Evolutionary conservation across 2,888 invertebrate species (phyloP).

Genomic region (Archaeoteleia sp.): DNA sequence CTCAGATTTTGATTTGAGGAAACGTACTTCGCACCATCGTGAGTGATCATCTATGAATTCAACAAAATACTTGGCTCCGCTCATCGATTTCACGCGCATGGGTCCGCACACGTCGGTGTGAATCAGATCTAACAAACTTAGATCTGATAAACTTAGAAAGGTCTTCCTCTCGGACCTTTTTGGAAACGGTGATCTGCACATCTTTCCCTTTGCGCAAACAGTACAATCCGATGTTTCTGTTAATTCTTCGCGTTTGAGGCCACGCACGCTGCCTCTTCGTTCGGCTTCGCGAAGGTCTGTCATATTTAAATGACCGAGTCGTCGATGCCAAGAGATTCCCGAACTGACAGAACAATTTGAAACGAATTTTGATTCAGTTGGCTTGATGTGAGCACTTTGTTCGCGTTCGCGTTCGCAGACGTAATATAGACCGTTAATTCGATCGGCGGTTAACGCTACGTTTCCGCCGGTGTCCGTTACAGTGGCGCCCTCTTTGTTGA

Average conservation of each 20-base stretch:
- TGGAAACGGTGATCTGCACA: constrained; percentile 24
- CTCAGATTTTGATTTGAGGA: constrained; percentile 46
- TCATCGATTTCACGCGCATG: constrained; percentile 43
- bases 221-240: constrained; percentile 13
- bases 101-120: constrained; percentile 57
- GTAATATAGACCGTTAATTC: too few relatives aligned
- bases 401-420: too few relatives aligned
- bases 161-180: constrained; percentile 9
- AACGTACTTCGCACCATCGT: constrained; percentile 50
- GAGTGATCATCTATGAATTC: constrained; percentile 58
- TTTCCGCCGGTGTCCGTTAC: too few relatives aligned
- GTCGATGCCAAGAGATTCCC: constrained; percentile 25
- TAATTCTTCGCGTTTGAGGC: neutral
- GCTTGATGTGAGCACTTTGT: too few relatives aligned
- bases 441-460: too few relatives aligned
- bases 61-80: constrained; percentile 49
- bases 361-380: too few relatives aligned
- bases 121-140: constrained; percentile 53
- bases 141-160: too few relatives aligned
- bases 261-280: constrained; percentile 12
- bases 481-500: neutral
- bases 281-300: constrained; percentile 16
- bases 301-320: constrained; percentile 33
- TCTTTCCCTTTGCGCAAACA: constrained; percentile 30
- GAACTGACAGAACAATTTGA: too few relatives aligned